Conservation (phyloP, 1,140 invertebrate species). For the Argopecten irradians region DNA sequence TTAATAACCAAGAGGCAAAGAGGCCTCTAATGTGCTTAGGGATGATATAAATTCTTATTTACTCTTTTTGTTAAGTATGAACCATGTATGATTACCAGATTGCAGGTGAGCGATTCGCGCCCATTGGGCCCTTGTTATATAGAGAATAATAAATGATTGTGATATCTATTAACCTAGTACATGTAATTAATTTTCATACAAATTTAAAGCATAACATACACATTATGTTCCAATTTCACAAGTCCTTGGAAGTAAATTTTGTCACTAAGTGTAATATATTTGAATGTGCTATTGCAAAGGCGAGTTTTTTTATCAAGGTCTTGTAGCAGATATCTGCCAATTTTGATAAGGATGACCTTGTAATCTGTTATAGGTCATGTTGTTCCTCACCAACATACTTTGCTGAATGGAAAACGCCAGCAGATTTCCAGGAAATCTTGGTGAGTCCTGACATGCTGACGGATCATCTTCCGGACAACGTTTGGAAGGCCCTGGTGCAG, state of each 20-base stretch:
- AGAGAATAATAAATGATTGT: not conserved
- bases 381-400: conserved; percentile 58
- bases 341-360: not conserved
- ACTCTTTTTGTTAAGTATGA: no score
- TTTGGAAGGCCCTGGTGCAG: conserved; percentile 52
- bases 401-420: conserved; percentile 70
- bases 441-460: conserved; percentile 76
- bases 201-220: not conserved
- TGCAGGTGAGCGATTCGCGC: no score
- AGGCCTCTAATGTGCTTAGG: no score
- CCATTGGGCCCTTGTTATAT: not conserved
- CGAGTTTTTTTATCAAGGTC: no score
- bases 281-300: not conserved
- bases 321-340: not conserved
- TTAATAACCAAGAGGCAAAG: no score
- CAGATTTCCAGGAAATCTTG: conserved; percentile 73
- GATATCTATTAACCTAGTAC: not conserved
- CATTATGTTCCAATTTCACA: not conserved
- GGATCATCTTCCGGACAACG: conserved; percentile 74
- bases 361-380: conserved; percentile 45
- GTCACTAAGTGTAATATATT: not conserved
- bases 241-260: not conserved
- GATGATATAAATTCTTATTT: no score
- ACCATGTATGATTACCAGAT: no score
- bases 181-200: not conserved